These are phyloP conservation scores for Cyrtorhinus lividipennis DNA, from an alignment of 1,140 invertebrate genomes.

Conservation along the genomic window DNA sequence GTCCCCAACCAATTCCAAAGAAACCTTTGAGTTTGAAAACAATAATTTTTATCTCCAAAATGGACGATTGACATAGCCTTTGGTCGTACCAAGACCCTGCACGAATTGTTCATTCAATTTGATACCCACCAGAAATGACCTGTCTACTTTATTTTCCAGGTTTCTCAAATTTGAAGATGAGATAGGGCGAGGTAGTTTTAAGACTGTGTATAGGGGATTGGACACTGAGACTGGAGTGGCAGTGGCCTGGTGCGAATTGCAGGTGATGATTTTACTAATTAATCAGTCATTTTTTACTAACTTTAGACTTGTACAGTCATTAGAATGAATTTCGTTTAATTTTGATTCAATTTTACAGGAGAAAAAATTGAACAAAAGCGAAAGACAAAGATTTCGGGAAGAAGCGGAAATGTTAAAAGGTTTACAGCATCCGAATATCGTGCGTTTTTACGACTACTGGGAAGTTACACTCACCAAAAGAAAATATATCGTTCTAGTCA, in stretches of 20 bases:
- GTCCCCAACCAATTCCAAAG: no score
- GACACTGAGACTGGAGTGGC: constrained; percentile 96
- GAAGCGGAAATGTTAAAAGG: constrained; percentile 99
- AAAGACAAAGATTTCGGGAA: constrained; percentile 89
- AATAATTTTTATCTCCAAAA: no score
- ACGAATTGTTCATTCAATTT: no score
- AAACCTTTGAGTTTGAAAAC: no score
- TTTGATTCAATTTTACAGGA: constrained; percentile 38
- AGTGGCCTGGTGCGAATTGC: constrained; percentile 97
- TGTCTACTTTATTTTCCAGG: constrained; percentile 30
- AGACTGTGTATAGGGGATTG: constrained; percentile 94
- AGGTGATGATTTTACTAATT: no score
- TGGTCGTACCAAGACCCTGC: no score
- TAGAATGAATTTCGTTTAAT: no score
- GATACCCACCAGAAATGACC: no score
- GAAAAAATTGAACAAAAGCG: constrained; percentile 78
- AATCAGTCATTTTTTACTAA: no score
- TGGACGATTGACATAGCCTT: no score
- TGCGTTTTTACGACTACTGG: constrained; percentile 99
- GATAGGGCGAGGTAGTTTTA: constrained; percentile 96
- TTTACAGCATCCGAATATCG: constrained; percentile 98
- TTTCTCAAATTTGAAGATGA: constrained; percentile 99
- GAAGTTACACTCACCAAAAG: constrained; percentile 80
- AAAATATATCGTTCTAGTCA: constrained; percentile 97
- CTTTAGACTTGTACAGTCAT: no score